Evolutionary conservation across 2,113 vertebrate genomes (phyloP).

Genomic region (Axis porcinus): DNA sequence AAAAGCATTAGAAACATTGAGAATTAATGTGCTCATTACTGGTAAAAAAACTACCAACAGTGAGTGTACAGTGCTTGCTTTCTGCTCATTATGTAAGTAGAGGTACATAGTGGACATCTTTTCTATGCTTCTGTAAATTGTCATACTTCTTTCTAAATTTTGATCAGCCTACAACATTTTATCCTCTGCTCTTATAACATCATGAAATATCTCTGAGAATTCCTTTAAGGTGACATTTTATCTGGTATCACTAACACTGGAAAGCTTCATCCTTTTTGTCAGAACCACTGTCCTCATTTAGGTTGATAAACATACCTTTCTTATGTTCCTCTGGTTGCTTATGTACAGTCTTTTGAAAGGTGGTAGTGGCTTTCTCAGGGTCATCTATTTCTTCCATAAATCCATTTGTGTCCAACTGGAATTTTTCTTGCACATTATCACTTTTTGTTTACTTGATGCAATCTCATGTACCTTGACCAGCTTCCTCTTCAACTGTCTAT

Average conservation of each 20-base stretch:
- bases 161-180: neutral
- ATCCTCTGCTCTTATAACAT: neutral
- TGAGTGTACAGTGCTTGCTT: neutral
- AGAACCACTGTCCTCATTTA: neutral
- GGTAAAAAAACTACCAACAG: neutral
- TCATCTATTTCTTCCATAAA: neutral
- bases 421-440: neutral
- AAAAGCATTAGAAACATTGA: neutral
- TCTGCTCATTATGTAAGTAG: neutral
- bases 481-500: neutral
- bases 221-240: neutral
- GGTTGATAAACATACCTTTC: neutral
- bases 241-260: neutral
- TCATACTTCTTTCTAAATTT: neutral
- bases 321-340: neutral
- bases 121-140: too few species aligned
- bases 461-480: neutral
- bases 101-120: neutral
- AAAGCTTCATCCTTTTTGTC: neutral
- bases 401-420: neutral
- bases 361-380: accelerated
- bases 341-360: neutral
- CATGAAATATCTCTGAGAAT: neutral
- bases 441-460: neutral
- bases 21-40: neutral